Conservation (phyloP, 2,797 vertebrate genomes). For the Podargus strigoides region DNA sequence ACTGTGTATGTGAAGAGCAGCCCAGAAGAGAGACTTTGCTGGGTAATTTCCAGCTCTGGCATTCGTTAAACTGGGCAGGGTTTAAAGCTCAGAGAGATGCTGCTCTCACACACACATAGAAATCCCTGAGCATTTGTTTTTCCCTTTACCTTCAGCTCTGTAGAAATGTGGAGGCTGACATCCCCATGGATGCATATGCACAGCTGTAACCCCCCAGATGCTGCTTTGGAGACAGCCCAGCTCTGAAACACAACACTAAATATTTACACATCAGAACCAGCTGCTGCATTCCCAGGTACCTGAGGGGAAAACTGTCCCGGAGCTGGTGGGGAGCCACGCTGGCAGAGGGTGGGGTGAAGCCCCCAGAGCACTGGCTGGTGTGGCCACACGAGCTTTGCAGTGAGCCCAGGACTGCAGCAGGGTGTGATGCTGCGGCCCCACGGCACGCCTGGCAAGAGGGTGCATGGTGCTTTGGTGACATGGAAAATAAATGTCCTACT, state of each 20-base stretch:
- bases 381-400: rapidly evolving
- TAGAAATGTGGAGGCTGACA: background rate
- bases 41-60: background rate
- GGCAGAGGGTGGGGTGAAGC: background rate
- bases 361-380: background rate
- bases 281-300: background rate
- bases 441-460: background rate
- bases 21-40: background rate
- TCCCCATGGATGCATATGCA: background rate
- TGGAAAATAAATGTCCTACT: background rate
- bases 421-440: rapidly evolving
- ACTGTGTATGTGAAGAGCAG: background rate
- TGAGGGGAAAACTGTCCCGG: background rate
- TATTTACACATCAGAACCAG: background rate
- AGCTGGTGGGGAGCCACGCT: background rate
- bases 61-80: background rate
- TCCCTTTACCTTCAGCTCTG: background rate
- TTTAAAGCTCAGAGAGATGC: background rate
- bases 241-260: background rate
- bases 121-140: background rate
- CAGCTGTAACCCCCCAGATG: background rate
- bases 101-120: rapidly evolving
- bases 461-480: background rate
- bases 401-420: background rate
- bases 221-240: background rate